A percentile compares a stretch with the other conserved stretches of the same genome.
These are phyloP conservation scores for Leptothorax acervorum DNA, from an alignment of 2,888 invertebrate species.

Conservation along the genomic window DNA sequence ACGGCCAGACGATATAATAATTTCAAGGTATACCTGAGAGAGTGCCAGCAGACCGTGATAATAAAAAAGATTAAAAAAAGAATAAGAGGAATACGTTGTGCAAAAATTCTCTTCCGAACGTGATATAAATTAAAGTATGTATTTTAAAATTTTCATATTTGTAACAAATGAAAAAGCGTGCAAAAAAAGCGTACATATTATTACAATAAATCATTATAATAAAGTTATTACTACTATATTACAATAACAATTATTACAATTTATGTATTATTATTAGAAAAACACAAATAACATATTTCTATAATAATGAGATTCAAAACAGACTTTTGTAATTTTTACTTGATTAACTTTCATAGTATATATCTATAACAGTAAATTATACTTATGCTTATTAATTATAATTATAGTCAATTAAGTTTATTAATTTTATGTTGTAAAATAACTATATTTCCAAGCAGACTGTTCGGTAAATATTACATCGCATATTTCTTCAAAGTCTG, in stretches of 20 bases:
- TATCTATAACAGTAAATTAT: background rate
- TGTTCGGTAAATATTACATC: background rate
- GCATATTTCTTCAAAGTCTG: background rate
- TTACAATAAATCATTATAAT: background rate
- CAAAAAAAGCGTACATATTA: background rate
- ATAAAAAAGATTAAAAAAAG: background rate
- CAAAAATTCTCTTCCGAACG: background rate
- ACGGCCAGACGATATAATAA: slow-evolving; percentile 41
- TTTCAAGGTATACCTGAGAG: slow-evolving; percentile 43
- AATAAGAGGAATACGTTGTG: background rate
- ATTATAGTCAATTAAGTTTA: background rate
- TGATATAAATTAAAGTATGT: background rate
- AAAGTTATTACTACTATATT: background rate
- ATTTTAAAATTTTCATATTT: background rate
- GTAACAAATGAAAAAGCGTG: background rate
- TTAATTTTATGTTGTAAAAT: background rate
- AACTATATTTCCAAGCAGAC: background rate
- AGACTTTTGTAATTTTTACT: background rate
- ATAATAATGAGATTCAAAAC: background rate
- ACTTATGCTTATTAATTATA: background rate
- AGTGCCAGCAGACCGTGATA: background rate
- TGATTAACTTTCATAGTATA: background rate
- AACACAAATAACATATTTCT: background rate
- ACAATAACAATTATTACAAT: background rate
- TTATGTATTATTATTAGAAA: background rate